Evolutionary conservation across 2,797 vertebrate species (phyloP), one percentile per base, ranked within the genome.

Genomic region (Eutrigla gurnardus): DNA sequence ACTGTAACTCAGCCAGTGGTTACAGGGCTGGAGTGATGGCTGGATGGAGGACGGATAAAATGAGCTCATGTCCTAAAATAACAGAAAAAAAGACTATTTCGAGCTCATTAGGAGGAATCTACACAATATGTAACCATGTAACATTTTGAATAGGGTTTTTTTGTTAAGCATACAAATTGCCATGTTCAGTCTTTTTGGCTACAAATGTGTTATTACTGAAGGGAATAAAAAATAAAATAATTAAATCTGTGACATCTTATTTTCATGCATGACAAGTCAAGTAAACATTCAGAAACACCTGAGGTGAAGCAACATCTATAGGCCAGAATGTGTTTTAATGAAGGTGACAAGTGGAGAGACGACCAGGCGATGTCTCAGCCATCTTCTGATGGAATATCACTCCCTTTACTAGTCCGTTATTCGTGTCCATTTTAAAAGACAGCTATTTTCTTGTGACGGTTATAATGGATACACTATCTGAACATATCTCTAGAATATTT

Each of bases 1-100:
- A 58, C 15, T 60, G 78, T 73, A 80, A 82, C 69, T 86, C 74
- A 75, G 82, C 64, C 61, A 60, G 64, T 68, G 74, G 83, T 83
- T 67, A 70, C 35, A 70, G 59, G 50, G 58, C 15, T 61, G 39
- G 36, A 60, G 35, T 60, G 65, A 75, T 45, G 40, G 36, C 36
- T 59, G 46, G 54, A 68, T 39, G 58, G 76, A 66, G 54, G 39
- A 73, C 6, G 47, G 18, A 75, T 37, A 40, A 64, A 50, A 72
- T 71, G 6, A 59, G 42, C 36, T 55, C 0, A 54, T 60, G n/a
- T 25, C 47, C 25, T 36, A 67, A 52, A 59, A 70, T 35, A 75
- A 35, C 11, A 5, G 33, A 1, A 33, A 25, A 57, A 67, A 33
- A 77, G 3, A 62, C 3, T 50, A 14, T 33, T 69, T 39, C 9